Evolutionary conservation across 2,113 vertebrate genomes (phyloP).

Genomic region (Mobula hypostoma): DNA sequence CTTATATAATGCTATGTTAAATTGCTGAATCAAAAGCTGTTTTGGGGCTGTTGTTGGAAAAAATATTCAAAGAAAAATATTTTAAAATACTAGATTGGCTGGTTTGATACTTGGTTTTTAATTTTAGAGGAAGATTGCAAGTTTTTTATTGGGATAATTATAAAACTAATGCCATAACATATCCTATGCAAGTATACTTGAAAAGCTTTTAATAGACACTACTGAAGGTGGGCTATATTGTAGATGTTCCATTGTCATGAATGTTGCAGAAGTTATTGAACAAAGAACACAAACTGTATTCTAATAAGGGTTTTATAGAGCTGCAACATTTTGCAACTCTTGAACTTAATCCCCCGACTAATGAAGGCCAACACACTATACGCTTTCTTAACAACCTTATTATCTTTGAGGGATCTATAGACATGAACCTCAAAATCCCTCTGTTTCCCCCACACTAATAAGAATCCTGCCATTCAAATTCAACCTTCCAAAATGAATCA

Average conservation of each 20-base stretch:
- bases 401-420: too few relatives aligned
- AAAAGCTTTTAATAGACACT: not conserved
- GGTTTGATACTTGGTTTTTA: too few relatives aligned
- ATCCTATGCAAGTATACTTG: not conserved
- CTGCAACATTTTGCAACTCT: too few relatives aligned
- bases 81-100: constrained; percentile 3
- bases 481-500: too few relatives aligned
- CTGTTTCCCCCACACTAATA: too few relatives aligned
- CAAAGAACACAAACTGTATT: too few relatives aligned
- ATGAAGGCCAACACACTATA: too few relatives aligned
- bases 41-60: not conserved
- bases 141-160: not conserved
- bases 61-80: not conserved
- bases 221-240: not conserved
- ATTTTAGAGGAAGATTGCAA: not conserved
- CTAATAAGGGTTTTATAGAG: too few relatives aligned
- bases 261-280: not conserved
- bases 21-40: not conserved
- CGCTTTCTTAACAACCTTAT: too few relatives aligned
- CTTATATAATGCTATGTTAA: constrained; percentile 11
- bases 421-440: too few relatives aligned
- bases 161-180: not conserved
- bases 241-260: not conserved
- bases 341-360: too few relatives aligned
- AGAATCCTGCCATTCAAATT: too few relatives aligned